Evolutionary conservation across 2,797 vertebrate genomes (phyloP).

Genomic region (Trematomus bernacchii): DNA sequence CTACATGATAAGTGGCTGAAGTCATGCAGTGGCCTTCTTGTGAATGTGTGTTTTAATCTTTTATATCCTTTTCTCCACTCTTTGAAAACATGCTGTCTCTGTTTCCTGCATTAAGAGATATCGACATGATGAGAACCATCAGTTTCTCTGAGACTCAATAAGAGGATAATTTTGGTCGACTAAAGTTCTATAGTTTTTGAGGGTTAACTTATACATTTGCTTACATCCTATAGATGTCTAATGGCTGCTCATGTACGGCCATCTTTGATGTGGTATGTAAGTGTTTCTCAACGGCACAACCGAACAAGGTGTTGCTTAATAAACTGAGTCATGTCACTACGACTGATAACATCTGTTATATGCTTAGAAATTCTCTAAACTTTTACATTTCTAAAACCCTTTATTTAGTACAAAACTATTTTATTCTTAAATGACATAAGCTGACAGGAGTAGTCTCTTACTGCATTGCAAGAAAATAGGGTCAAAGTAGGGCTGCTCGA

Average conservation of each 20-base stretch:
- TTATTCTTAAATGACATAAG: neutral
- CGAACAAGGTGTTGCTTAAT: constrained; percentile 8
- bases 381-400: no score
- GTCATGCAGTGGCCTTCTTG: neutral
- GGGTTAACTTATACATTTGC: no score
- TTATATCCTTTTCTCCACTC: constrained; percentile 34
- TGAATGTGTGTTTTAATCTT: constrained; percentile 30
- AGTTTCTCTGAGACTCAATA: neutral
- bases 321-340: neutral
- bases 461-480: neutral
- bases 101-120: neutral
- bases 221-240: neutral
- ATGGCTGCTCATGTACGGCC: neutral
- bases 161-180: neutral
- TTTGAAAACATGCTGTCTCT: constrained; percentile 25
- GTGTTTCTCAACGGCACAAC: constrained; percentile 5
- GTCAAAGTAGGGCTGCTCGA: neutral
- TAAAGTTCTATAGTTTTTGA: neutral
- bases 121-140: neutral
- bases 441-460: neutral
- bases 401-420: neutral
- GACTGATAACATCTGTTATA: neutral
- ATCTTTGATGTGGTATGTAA: neutral
- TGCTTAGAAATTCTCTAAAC: no score
- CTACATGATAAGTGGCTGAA: neutral